These are phyloP conservation scores for Drosophila vallismaia DNA, from an alignment of 2,888 invertebrate genomes.

Conservation along the genomic window DNA sequence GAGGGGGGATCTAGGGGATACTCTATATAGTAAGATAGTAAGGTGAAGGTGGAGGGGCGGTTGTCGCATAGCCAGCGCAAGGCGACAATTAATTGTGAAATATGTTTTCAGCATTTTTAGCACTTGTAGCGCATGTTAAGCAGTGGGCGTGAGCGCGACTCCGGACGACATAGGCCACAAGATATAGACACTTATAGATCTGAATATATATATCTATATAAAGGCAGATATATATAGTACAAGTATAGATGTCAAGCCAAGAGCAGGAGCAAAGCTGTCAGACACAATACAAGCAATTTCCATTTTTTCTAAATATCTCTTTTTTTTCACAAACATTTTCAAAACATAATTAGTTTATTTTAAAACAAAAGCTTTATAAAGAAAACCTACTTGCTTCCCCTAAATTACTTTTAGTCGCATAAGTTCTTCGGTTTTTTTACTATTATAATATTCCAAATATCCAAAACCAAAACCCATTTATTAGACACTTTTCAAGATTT, in stretches of 20 bases:
- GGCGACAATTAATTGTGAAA: constrained; percentile 78
- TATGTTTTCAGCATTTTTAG: constrained; percentile 78
- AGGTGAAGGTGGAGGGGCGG: background rate
- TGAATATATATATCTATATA: background rate
- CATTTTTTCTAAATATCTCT: constrained; percentile 36
- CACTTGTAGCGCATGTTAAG: constrained; percentile 73
- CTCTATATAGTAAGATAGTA: background rate
- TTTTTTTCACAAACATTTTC: background rate
- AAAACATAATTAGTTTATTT: no score
- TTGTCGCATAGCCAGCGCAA: constrained; percentile 44
- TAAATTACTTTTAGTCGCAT: no score
- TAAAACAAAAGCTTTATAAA: background rate
- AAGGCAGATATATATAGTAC: constrained; percentile 2
- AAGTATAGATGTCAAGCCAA: background rate
- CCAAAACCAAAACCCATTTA: background rate
- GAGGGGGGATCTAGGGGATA: background rate
- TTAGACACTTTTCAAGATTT: background rate
- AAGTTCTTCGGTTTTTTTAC: no score
- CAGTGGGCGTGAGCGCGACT: constrained; percentile 63
- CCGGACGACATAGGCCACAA: constrained; percentile 34
- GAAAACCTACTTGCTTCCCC: background rate
- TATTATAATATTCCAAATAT: background rate
- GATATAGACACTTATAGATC: constrained; percentile 8
- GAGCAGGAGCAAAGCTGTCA: background rate
- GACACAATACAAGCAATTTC: constrained; percentile 58